Base-by-base conservation (phyloP, 2,888 invertebrate genomes). In the Machimus atricapillus region DNA sequence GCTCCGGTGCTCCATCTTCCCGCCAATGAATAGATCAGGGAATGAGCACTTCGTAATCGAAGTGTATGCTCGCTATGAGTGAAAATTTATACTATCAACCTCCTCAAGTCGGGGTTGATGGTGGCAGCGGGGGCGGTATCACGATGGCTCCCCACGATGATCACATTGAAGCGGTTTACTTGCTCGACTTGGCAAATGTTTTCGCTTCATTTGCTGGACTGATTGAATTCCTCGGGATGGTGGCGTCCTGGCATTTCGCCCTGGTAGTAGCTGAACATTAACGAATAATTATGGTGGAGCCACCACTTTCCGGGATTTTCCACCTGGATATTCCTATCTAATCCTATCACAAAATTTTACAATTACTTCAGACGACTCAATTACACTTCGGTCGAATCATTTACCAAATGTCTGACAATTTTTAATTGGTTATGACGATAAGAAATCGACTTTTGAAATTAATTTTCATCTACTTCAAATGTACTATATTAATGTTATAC, bases 121-220 rank as follows among this genome's bases (percentile, higher is more conserved):
- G 52, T 8, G n/a, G n/a, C 52, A 5, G 52, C 16, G 43, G 12
- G 52, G 52, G 2, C 52, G n/a, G n/a, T 6, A 83, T 37, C 78
- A 27, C 16, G 74, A 31, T 73, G 74, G 9, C 74, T 52, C 46
- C 19, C 66, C 19, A 74, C 37, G 46, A 34, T 52, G 74, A 73
- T 85, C 86, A 87, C 87, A 88, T 88, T 87, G 88, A 86, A 87
- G 87, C 86, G 88, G 86, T 88, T 88, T 87, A 87, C 82, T 85
- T 85, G 88, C 88, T 88, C 76, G 86, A 88, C 86, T 88, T 83
- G 87, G 86, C 87, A 88, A 88, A 87, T 87, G 74, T 87, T 88
- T 87, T 87, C 88, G 86, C 86, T 88, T 88, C 88, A 88, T 88
- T 88, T 88, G 79, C 52, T 86, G 83, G 87, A 87, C 86, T 88